Evolutionary conservation across 2,888 invertebrate genomes (phyloP).

Genomic region (Shargacucullia verbasci): DNA sequence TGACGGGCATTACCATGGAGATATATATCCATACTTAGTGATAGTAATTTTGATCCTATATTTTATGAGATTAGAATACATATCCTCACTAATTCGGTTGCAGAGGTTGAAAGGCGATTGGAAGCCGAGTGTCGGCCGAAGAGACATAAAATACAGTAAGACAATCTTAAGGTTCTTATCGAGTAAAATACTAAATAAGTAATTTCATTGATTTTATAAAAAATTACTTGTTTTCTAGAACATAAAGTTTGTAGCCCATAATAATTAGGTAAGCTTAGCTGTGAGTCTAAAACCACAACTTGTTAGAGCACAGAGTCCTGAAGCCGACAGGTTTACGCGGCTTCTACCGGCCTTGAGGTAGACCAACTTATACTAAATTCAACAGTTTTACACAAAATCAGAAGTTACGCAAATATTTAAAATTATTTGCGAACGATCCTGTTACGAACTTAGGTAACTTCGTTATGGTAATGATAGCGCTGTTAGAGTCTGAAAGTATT

Average conservation of each 20-base stretch:
- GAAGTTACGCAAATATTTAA: constrained; percentile 34
- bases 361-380: constrained; percentile 45
- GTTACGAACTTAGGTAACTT: background rate
- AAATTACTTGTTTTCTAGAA: background rate
- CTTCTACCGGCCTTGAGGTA: constrained; percentile 24
- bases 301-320: constrained; percentile 32
- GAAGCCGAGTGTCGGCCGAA: too few relatives aligned
- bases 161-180: too few relatives aligned
- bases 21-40: too few relatives aligned
- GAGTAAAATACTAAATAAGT: too few relatives aligned
- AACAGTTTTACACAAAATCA: constrained; percentile 42
- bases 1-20: constrained; percentile 18
- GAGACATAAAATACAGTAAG: too few relatives aligned
- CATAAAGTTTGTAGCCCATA: constrained; percentile 9
- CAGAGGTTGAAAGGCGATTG: too few relatives aligned
- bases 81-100: too few relatives aligned
- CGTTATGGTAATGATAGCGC: constrained; percentile 1
- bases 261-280: constrained; percentile 35
- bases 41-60: too few relatives aligned
- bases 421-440: constrained; percentile 36
- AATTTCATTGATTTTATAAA: too few relatives aligned
- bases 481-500: too few relatives aligned
- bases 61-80: too few relatives aligned
- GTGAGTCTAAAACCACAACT: constrained; percentile 36
- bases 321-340: constrained; percentile 3